Conservation (phyloP, 2,888 invertebrate genomes). For the Cordylochernes scorpioides region DNA sequence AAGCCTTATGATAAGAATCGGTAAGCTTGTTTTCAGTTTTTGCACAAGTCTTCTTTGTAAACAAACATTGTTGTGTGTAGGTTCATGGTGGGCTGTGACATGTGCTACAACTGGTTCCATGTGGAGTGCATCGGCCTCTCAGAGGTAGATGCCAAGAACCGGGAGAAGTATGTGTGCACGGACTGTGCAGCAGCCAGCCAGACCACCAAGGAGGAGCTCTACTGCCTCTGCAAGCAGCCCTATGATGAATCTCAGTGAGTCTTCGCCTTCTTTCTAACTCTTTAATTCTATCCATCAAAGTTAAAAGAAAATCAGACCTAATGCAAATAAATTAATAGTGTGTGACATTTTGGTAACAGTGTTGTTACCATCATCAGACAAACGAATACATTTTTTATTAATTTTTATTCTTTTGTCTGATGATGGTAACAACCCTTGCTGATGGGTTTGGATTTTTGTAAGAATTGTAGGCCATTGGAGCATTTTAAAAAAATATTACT, state of each 20-base stretch:
- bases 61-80: constrained; percentile 23
- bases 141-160: constrained; percentile 60
- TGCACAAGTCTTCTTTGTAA: background rate
- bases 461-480: no score
- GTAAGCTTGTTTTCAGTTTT: constrained; percentile 26
- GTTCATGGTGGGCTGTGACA: constrained; percentile 89
- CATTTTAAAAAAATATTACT: no score
- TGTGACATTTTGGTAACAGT: no score
- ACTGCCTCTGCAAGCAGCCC: constrained; percentile 80
- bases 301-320: no score
- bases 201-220: constrained; percentile 39
- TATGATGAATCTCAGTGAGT: constrained; percentile 88
- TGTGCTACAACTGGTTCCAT: constrained; percentile 96
- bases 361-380: no score
- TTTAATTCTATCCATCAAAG: no score
- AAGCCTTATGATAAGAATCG: constrained; percentile 85
- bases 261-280: no score
- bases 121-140: constrained; percentile 83
- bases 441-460: no score
- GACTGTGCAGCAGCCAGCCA: constrained; percentile 20
- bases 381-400: no score
- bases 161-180: constrained; percentile 48
- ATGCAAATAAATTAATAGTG: no score
- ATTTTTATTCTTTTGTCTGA: no score
- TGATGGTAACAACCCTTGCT: no score